Evolutionary conservation across 2,888 invertebrate genomes (phyloP).

Genomic region (Stenoptilia bipunctidactyla): DNA sequence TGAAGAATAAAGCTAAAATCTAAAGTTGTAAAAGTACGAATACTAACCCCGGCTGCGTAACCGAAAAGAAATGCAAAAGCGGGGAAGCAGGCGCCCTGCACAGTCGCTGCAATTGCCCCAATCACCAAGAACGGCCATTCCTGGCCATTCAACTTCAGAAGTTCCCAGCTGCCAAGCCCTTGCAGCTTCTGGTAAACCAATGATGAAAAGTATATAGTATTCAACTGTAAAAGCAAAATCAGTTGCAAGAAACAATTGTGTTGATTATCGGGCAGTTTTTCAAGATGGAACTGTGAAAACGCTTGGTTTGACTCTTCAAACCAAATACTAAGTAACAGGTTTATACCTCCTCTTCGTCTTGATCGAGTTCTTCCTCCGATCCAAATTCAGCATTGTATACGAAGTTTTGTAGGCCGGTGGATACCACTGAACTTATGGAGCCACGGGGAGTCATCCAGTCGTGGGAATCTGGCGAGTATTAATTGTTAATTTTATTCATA

Average conservation of each 20-base stretch:
- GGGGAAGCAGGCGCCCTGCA: slow-evolving; percentile 77
- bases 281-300: no score
- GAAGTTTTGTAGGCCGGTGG: slow-evolving; percentile 47
- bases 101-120: slow-evolving; percentile 73
- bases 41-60: slow-evolving; percentile 72
- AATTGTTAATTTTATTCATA: no score
- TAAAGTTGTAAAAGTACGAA: no score
- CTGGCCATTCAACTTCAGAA: slow-evolving; percentile 71
- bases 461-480: slow-evolving; percentile 41
- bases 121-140: slow-evolving; percentile 75
- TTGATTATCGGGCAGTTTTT: no score
- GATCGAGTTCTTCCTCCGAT: slow-evolving; percentile 34
- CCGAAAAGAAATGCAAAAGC: slow-evolving; percentile 79
- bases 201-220: no score
- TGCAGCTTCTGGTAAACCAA: background rate
- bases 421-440: slow-evolving; percentile 53
- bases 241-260: no score
- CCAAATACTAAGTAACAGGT: no score
- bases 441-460: slow-evolving; percentile 62
- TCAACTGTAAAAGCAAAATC: no score
- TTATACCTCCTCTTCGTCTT: slow-evolving; percentile 45
- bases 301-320: no score
- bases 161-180: slow-evolving; percentile 53
- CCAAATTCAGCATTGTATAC: slow-evolving; percentile 45
- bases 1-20: no score